Evolutionary conservation across 1,140 invertebrate genomes (phyloP).

Genomic region (Aphis craccivora): DNA sequence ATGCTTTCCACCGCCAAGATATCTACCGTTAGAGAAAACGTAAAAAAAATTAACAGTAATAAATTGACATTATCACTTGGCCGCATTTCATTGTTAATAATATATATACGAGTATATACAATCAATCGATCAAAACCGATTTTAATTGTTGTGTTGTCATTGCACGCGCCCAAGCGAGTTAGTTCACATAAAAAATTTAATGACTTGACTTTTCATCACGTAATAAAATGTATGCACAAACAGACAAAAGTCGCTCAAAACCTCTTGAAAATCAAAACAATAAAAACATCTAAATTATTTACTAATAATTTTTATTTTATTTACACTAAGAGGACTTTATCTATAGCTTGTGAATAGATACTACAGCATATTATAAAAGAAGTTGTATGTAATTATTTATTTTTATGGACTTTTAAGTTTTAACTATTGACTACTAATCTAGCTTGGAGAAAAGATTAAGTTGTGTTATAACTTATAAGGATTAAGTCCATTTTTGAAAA

Average conservation of each 20-base stretch:
- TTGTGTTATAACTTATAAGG: too few relatives aligned
- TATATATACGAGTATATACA: not conserved
- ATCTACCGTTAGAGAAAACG: slow-evolving; percentile 1
- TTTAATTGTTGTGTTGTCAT: slow-evolving; percentile 47
- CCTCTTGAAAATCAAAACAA: not conserved
- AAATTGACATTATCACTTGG: slow-evolving; percentile 40
- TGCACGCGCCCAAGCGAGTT: not conserved
- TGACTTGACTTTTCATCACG: slow-evolving; percentile 2
- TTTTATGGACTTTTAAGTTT: too few relatives aligned
- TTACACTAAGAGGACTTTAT: too few relatives aligned
- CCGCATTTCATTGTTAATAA: slow-evolving; percentile 38
- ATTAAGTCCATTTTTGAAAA: too few relatives aligned
- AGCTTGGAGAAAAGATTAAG: too few relatives aligned
- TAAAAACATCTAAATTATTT: not conserved
- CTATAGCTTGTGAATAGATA: too few relatives aligned
- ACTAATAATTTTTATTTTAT: not conserved
- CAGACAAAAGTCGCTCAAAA: not conserved
- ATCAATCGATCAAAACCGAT: slow-evolving; percentile 31
- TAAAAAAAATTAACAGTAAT: slow-evolving; percentile 28
- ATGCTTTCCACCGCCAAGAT: not conserved
- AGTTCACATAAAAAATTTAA: not conserved
- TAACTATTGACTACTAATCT: too few relatives aligned
- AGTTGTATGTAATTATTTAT: too few relatives aligned
- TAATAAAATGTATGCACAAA: not conserved
- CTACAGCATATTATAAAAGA: too few relatives aligned